Evolutionary conservation across 2,113 vertebrate species (phyloP).

Genomic region (Nipponia nippon): DNA sequence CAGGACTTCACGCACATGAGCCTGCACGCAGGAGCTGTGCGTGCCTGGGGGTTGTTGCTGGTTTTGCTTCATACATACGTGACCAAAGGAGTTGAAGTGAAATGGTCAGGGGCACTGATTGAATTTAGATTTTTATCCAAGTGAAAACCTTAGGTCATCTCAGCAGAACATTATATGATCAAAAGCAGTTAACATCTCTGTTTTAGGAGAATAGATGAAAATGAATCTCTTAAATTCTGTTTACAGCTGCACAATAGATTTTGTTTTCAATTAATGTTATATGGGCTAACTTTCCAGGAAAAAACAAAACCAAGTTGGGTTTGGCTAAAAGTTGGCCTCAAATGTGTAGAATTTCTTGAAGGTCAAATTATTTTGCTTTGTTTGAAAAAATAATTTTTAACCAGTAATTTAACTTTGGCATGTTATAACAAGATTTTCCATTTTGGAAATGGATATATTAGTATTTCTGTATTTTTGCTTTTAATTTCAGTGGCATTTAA

Average conservation of each 20-base stretch:
- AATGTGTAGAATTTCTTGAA: background rate
- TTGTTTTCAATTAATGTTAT: background rate
- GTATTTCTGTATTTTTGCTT: background rate
- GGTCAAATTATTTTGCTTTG: background rate
- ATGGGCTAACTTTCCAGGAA: background rate
- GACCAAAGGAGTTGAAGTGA: background rate
- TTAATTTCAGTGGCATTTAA: background rate
- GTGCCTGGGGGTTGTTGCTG: accelerated
- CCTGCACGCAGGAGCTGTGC: background rate
- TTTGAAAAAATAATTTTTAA: background rate
- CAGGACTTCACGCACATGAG: accelerated
- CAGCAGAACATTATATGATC: background rate
- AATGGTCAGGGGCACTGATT: background rate
- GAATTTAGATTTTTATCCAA: background rate
- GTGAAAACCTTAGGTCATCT: background rate
- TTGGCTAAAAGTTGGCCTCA: background rate
- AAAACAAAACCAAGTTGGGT: background rate
- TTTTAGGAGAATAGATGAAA: background rate
- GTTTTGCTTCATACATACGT: accelerated
- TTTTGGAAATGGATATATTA: background rate
- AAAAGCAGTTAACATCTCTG: background rate
- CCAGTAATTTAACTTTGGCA: accelerated
- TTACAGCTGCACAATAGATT: background rate
- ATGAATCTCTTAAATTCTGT: background rate
- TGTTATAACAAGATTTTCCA: background rate